These are phyloP conservation scores for Stenotaenia linearis DNA, from an alignment of 2,888 invertebrate species.

Conservation along the genomic window DNA sequence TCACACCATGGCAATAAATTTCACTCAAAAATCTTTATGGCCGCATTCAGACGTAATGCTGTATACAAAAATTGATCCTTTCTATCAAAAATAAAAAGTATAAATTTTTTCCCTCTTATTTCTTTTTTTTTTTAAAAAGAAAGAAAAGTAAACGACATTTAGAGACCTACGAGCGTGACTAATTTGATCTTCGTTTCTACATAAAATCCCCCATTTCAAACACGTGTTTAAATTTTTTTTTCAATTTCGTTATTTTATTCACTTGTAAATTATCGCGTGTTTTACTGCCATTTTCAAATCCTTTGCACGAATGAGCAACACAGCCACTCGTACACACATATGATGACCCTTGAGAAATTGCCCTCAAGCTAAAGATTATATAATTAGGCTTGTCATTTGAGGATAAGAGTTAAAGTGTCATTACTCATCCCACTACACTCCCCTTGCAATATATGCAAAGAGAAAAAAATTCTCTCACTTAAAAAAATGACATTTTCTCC, in stretches of 20 bases:
- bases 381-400: neutral
- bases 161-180: neutral
- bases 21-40: neutral
- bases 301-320: neutral
- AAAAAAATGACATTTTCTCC: neutral
- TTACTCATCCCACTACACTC: neutral
- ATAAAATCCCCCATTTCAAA: neutral
- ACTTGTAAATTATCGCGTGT: neutral
- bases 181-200: neutral
- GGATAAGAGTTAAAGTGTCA: neutral
- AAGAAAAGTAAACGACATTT: neutral
- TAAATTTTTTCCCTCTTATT: neutral
- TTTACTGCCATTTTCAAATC: neutral
- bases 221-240: neutral
- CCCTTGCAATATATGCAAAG: neutral
- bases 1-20: neutral
- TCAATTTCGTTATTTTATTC: neutral
- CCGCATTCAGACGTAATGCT: neutral
- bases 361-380: neutral
- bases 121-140: no score
- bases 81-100: neutral
- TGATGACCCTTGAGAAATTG: neutral
- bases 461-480: neutral
- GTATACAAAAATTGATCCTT: neutral
- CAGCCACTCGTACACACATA: neutral